Evolutionary conservation across 1,140 invertebrate genomes (phyloP), one percentile per base, ranked within the genome.

Genomic region (Alviniconcha marisindica): DNA sequence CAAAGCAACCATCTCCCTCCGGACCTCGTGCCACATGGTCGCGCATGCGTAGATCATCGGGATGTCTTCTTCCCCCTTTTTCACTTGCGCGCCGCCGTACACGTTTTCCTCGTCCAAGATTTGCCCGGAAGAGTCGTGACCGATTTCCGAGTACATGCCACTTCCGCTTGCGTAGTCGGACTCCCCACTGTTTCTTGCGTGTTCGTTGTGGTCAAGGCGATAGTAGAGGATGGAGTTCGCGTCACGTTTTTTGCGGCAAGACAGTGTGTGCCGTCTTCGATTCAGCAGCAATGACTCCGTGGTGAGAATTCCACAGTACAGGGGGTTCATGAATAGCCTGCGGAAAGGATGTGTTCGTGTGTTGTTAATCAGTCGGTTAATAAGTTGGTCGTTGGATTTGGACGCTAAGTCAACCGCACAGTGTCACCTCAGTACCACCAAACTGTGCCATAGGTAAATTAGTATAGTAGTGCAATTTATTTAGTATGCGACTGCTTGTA

Each of bases 271-370:
- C 82, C 97, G 94, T 88, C 97, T 95, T 84, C 98, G 94, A 92
- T 99, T 99, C 44, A 99, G 93, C 2, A 97, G 96, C 94, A 99
- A 95, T 7, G 97, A 98, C 93, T 99, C 98, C 93, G 99, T 98
- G 81, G 99, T 97, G 0, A 99, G 93, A 18, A 98, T 91, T 0
- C 96, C 96, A 89, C 96, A 96, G 92, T 99, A 99, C 96, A 99
- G 97, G 0, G 98, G 98, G 31, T 96, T 95, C 0, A 99, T 96
- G 88, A 99, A 99, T 24, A 99, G 93, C 86, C 94, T 94, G 33
- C 5, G 5, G n/a, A n/a, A n/a, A n/a, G n/a, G n/a, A n/a, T n/a
- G n/a, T n/a, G n/a, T n/a, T n/a, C n/a, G n/a, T n/a, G n/a, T n/a
- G n/a, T n/a, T n/a, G n/a, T n/a, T n/a, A n/a, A n/a, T n/a, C n/a